A percentile compares a stretch with the other conserved stretches of the same genome.
Conservation (phyloP, 2,113 vertebrate species). For the Buteo buteo region DNA sequence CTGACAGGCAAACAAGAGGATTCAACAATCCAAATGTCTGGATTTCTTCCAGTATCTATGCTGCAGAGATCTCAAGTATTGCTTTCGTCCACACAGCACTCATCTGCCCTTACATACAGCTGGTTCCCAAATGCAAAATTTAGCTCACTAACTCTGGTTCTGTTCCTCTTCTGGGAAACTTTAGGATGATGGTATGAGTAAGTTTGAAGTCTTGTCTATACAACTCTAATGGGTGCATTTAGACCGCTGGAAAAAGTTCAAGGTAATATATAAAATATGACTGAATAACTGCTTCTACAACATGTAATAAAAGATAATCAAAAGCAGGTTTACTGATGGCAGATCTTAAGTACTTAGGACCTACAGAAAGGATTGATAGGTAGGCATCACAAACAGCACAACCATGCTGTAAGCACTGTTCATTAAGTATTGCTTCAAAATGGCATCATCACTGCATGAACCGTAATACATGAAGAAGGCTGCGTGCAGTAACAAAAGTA, state of each 20-base stretch:
- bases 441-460: fast-evolving
- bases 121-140: neutral
- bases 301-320: neutral
- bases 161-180: neutral
- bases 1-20: neutral
- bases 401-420: fast-evolving
- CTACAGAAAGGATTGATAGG: neutral
- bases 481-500: fast-evolving
- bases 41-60: neutral
- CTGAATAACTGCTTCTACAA: neutral
- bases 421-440: neutral
- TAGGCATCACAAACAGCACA: neutral
- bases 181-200: neutral
- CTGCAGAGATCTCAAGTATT: neutral
- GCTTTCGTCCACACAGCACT: neutral
- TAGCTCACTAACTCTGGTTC: neutral
- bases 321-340: neutral
- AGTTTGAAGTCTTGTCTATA: neutral
- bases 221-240: neutral
- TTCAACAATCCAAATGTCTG: neutral
- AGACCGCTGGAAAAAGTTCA: neutral
- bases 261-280: neutral
- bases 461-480: fast-evolving
- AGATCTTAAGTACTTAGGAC: neutral
- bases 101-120: neutral